A percentile compares a stretch with the other conserved stretches of the same genome.
These are phyloP conservation scores for Hoplostethus mediterraneus DNA, from an alignment of 2,797 vertebrate species.

Conservation along the genomic window DNA sequence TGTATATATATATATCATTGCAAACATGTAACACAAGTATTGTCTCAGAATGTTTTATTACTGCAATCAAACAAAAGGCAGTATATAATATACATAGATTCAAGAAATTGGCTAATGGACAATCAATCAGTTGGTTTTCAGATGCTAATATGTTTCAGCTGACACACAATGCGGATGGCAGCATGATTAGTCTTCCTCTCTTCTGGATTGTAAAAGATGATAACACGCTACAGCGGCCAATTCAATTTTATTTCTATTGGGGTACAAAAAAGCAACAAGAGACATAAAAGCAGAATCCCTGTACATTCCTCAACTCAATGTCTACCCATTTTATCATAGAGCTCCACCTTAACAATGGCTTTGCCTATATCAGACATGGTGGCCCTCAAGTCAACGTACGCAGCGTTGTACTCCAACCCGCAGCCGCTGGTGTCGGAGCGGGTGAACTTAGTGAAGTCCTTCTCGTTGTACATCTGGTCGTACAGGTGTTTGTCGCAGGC, in stretches of 20 bases:
- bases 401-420: constrained; percentile 52
- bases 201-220: constrained; percentile 37
- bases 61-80: constrained; percentile 54
- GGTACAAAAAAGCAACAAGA: constrained; percentile 14
- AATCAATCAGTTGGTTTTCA: constrained; percentile 76
- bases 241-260: constrained; percentile 51
- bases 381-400: constrained; percentile 68
- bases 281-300: constrained; percentile 2
- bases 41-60: constrained; percentile 70
- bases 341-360: constrained; percentile 80
- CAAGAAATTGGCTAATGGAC: constrained; percentile 63
- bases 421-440: constrained; percentile 49
- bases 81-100: constrained; percentile 48
- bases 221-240: constrained; percentile 41
- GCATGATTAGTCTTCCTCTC: constrained; percentile 62
- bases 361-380: constrained; percentile 79
- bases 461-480: constrained; percentile 77
- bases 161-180: constrained; percentile 63
- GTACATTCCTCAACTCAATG: constrained; percentile 5
- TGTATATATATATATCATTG: background rate
- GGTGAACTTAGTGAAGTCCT: constrained; percentile 63
- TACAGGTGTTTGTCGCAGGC: constrained; percentile 77
- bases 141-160: constrained; percentile 68
- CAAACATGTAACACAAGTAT: constrained; percentile 47
- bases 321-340: constrained; percentile 74